Base-by-base conservation (phyloP, 2,797 vertebrate genomes). In the Syncerus caffer region DNA sequence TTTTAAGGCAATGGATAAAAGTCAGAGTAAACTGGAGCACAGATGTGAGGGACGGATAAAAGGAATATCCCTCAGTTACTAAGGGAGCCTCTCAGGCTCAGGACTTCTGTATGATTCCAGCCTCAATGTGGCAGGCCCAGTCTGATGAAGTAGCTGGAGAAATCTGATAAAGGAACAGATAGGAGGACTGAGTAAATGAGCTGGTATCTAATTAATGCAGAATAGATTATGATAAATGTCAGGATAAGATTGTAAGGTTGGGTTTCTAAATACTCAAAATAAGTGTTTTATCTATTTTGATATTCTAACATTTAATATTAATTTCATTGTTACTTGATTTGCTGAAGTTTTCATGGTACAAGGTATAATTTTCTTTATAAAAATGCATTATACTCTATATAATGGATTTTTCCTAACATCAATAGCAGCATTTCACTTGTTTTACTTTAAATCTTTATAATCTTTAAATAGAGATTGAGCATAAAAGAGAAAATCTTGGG, bases 261-360 rank as follows among this genome's bases (percentile, higher is more conserved):
- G 6, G 13, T 93, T 90, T 76, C 64, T 92, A 71, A 88, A 58
- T 94, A 91, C 85, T 95, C 27, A 60, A 45, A 80, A 53, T 87
- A 95, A 93, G 15, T 88, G 12, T 85, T 14, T 92, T 67, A 64
- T 42, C 67, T 58, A 47, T 78, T 94, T 95, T 85, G 55, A 64
- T 82, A 76, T 47, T 84, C 31, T 92, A 74, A 57, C n/a, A 29
- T 90, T 86, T 91, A 74, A 83, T 62, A 50, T 93, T 90, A 76
- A 74, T 74, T 91, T 95, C 84, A 84, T 93, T 85, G 25, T 97
- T 76, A n/a, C 38, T 91, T 38, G 10, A 93, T 97, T 95, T 91
- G 4, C 31, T 74, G 25, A 62, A 85, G 50, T 92, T 94, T 55
- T 97, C 76, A 91, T 83, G n/a, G n/a, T 96, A 71, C 31, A 51